phyloP scores from a whole-genome alignment of 2,797 vertebrate genomes.

The Syngnathus acus region DNA sequence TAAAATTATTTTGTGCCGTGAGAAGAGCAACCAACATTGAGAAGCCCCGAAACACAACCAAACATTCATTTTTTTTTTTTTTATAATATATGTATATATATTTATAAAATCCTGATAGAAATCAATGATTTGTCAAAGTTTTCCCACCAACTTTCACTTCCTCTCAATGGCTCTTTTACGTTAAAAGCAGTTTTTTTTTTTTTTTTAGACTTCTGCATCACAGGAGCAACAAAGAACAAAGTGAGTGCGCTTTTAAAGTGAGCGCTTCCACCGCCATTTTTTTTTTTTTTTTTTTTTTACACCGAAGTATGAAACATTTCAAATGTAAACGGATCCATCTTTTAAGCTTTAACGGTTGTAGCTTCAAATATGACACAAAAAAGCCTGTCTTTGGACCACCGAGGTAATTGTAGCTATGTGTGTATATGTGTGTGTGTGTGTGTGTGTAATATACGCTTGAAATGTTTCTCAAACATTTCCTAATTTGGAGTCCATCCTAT shows the following conservation, averaged over 20 bases:
- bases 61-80: constrained; percentile 32
- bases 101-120: constrained; percentile 56
- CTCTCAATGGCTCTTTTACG: constrained; percentile 55
- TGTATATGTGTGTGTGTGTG: constrained; percentile 17
- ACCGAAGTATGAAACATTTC: constrained; percentile 22
- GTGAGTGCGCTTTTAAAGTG: constrained; percentile 43
- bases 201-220: constrained; percentile 53
- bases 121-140: constrained; percentile 58
- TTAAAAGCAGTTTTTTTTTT: constrained; percentile 21
- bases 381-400: constrained; percentile 69
- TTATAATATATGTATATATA: constrained; percentile 19
- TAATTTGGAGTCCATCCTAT: constrained; percentile 56
- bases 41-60: constrained; percentile 47
- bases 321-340: constrained; percentile 49
- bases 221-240: constrained; percentile 59
- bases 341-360: constrained; percentile 47
- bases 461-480: constrained; percentile 57
- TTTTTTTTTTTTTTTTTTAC: constrained; percentile 42
- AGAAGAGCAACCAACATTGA: constrained; percentile 53
- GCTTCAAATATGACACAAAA: constrained; percentile 54
- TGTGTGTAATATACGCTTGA: constrained; percentile 45
- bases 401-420: constrained; percentile 68
- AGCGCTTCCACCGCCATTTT: constrained; percentile 52
- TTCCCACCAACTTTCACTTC: constrained; percentile 37
- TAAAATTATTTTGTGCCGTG: constrained; percentile 37